Evolutionary conservation across 2,888 invertebrate species (phyloP).

Genomic region (Stramonita haemastoma): DNA sequence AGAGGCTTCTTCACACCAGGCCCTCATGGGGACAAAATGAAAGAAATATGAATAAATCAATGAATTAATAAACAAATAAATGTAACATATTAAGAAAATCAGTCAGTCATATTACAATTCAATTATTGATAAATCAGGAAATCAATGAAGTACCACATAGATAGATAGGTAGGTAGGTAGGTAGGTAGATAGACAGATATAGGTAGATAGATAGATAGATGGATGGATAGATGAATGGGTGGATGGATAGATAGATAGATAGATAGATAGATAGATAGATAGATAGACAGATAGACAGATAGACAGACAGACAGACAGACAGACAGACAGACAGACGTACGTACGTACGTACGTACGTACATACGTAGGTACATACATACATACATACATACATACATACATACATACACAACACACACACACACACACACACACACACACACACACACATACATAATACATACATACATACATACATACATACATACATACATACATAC

Average conservation of each 20-base stretch:
- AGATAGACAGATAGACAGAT: background rate
- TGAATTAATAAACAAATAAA: too few species aligned
- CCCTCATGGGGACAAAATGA: too few species aligned
- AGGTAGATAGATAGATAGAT: background rate
- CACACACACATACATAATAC: background rate
- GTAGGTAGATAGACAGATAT: too few species aligned
- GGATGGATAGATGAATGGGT: background rate
- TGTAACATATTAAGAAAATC: too few species aligned
- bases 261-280: background rate
- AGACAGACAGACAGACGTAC: background rate
- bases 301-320: slow-evolving; percentile 7
- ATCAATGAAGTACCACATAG: too few species aligned
- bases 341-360: background rate
- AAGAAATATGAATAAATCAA: too few species aligned
- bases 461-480: background rate
- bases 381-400: background rate
- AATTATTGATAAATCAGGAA: too few species aligned
- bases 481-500: background rate
- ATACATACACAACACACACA: background rate
- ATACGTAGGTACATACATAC: background rate
- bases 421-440: background rate
- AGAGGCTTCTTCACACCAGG: too few species aligned
- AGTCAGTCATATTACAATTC: too few species aligned
- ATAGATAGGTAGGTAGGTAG: too few species aligned
- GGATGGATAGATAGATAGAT: background rate